Percentiles rank a stretch among this genome's conserved stretches.
phyloP scores from a whole-genome alignment of 2,113 vertebrate species.

The Takifugu bimaculatus region DNA sequence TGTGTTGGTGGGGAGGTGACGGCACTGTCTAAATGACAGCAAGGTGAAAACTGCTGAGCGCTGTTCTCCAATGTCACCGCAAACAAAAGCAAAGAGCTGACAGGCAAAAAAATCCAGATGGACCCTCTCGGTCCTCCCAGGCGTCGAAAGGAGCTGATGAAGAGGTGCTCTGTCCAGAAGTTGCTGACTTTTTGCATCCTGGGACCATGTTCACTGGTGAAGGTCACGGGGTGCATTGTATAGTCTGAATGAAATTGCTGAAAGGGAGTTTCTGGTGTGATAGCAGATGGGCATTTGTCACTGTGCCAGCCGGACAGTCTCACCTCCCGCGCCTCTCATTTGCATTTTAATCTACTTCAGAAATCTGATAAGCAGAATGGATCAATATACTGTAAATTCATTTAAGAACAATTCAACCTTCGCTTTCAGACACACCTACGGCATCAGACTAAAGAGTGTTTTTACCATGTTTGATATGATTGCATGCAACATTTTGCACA shows the following conservation, averaged over 20 bases:
- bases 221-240: conserved; percentile 55
- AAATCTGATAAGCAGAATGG: neutral
- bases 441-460: too few relatives aligned
- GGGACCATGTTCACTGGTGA: conserved; percentile 30
- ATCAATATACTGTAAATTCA: conserved; percentile 34
- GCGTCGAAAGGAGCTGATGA: conserved; percentile 51
- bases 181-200: conserved; percentile 65
- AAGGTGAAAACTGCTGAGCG: conserved; percentile 62
- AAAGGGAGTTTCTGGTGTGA: conserved; percentile 23
- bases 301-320: conserved; percentile 18
- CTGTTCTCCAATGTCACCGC: conserved; percentile 50
- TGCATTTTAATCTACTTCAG: conserved; percentile 47
- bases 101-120: conserved; percentile 62
- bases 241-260: conserved; percentile 62
- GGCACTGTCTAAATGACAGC: conserved; percentile 27
- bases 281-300: conserved; percentile 31
- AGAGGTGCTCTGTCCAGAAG: conserved; percentile 32
- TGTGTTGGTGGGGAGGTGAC: conserved; percentile 34
- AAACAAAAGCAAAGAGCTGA: conserved; percentile 61
- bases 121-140: conserved; percentile 39
- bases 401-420: conserved; percentile 1
- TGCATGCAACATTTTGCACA: too few relatives aligned
- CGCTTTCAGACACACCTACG: too few relatives aligned
- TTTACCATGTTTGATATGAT: too few relatives aligned
- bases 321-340: conserved; percentile 6